Evolutionary conservation across 2,888 invertebrate species (phyloP).

Genomic region (Hofmannophila pseudospretella): DNA sequence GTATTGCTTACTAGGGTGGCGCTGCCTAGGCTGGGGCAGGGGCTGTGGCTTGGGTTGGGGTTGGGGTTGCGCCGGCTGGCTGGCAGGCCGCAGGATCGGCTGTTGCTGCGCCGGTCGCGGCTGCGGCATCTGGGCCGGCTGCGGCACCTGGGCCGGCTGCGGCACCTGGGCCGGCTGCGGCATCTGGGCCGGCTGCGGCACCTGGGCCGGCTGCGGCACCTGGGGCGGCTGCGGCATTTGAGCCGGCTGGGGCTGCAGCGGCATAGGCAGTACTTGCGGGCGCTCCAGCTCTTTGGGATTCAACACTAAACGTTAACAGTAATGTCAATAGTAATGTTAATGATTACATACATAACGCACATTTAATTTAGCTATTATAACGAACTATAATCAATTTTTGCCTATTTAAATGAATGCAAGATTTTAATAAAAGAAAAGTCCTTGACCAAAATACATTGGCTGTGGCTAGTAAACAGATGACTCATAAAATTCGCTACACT

Average conservation of each 20-base stretch:
- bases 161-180: constrained; percentile 6
- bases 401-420: too few species aligned
- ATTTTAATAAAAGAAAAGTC: too few species aligned
- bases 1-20: constrained; percentile 47
- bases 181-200: constrained; percentile 4
- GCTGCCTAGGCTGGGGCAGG: constrained; percentile 16
- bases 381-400: too few species aligned
- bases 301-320: constrained; percentile 48
- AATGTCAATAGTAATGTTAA: constrained; percentile 1
- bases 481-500: too few species aligned
- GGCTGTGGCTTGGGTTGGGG: too few species aligned
- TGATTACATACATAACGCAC: too few species aligned
- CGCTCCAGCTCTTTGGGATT: constrained; percentile 48
- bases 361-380: too few species aligned
- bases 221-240: neutral
- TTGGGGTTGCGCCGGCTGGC: constrained; percentile 14
- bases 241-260: neutral
- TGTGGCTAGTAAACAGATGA: too few species aligned
- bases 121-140: neutral
- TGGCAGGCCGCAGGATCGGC: constrained; percentile 6
- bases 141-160: too few species aligned
- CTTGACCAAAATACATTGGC: too few species aligned
- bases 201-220: constrained; percentile 1
- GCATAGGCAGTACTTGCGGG: neutral
- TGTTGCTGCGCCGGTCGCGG: constrained; percentile 11